Percentiles rank a stretch among this genome's conserved stretches.
These are phyloP conservation scores for Phaethon lepturus DNA, from an alignment of 2,113 vertebrate species.

Conservation along the genomic window DNA sequence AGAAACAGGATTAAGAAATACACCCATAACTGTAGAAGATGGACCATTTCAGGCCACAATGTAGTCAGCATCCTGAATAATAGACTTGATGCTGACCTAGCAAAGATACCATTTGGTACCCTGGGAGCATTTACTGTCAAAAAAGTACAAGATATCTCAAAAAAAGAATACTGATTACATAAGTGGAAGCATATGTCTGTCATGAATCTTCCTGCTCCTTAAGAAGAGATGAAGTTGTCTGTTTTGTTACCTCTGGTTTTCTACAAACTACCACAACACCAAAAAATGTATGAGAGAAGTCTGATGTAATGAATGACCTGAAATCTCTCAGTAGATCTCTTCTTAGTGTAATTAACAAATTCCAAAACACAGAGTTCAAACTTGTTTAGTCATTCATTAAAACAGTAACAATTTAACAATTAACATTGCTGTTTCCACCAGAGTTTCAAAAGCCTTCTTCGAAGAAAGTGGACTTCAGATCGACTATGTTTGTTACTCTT, in stretches of 20 bases:
- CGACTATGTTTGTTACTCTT: background rate
- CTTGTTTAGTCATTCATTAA: background rate
- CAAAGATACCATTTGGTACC: background rate
- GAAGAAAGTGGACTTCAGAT: background rate
- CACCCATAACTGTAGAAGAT: background rate
- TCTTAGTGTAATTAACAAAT: background rate
- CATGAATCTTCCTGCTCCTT: background rate
- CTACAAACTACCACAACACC: background rate
- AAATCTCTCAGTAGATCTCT: background rate
- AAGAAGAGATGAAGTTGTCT: background rate
- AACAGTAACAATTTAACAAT: background rate
- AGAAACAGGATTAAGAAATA: background rate
- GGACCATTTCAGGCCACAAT: background rate
- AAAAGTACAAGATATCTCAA: background rate
- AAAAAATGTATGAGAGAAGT: background rate
- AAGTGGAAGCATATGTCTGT: conserved; percentile 8
- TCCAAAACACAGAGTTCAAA: background rate
- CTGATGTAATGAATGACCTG: background rate
- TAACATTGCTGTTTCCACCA: background rate
- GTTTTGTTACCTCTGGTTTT: background rate
- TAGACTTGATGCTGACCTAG: conserved; percentile 22
- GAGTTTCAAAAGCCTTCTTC: background rate
- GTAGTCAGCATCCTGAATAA: background rate
- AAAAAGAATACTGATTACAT: background rate
- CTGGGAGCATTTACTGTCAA: background rate